A percentile compares a stretch with the other conserved stretches of the same genome.
Evolutionary conservation across 1,140 invertebrate genomes (phyloP).

Genomic region (Panagrolaimus sp.): DNA sequence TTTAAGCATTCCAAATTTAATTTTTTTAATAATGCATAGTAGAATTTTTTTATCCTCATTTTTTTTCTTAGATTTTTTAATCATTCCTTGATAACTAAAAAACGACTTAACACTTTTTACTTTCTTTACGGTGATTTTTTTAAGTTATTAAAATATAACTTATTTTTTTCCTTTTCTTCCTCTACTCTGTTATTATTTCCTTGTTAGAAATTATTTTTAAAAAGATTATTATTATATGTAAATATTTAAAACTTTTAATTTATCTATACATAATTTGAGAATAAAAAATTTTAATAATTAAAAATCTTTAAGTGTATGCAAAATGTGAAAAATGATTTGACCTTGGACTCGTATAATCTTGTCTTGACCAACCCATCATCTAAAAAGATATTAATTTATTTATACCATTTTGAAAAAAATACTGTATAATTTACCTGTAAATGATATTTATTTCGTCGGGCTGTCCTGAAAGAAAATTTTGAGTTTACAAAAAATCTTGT

Average conservation of each 20-base stretch:
- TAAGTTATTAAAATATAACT: no score
- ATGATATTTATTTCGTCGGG: background rate
- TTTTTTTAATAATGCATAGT: background rate
- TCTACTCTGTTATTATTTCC: no score
- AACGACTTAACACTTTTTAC: no score
- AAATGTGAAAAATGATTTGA: slow-evolving; percentile 12
- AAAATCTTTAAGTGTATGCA: slow-evolving; percentile 2
- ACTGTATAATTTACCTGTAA: background rate
- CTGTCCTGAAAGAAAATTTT: background rate
- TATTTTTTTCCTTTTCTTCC: no score
- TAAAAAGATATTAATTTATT: background rate
- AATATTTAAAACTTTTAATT: no score
- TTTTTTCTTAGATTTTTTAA: background rate
- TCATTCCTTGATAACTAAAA: slow-evolving; percentile 7
- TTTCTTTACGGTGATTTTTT: no score
- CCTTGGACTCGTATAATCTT: slow-evolving; percentile 2
- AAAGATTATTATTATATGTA: no score
- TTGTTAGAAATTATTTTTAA: no score
- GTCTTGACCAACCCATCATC: slow-evolving; percentile 14
- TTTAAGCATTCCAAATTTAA: background rate
- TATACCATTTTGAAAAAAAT: background rate
- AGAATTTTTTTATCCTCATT: background rate
- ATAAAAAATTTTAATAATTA: no score
- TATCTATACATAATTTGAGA: no score
- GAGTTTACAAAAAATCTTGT: background rate